A percentile compares a stretch with the other conserved stretches of the same genome.
These are phyloP conservation scores for Agrochola circellaris DNA, from an alignment of 2,888 invertebrate species.

Conservation along the genomic window DNA sequence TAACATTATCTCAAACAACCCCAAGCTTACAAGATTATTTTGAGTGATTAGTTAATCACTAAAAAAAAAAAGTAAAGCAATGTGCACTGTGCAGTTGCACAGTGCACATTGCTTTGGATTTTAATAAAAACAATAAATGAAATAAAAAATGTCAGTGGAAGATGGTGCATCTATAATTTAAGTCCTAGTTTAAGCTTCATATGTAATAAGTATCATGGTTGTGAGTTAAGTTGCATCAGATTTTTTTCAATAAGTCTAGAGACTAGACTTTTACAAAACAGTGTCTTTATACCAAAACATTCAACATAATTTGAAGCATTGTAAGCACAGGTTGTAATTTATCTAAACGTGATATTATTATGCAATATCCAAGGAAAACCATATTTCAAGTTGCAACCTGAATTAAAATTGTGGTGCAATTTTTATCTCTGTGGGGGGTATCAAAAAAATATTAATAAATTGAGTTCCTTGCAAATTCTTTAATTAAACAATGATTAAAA, in stretches of 20 bases:
- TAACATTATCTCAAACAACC: background rate
- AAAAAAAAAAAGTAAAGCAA: too few relatives aligned
- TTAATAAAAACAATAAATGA: background rate
- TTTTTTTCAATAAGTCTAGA: background rate
- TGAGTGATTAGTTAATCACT: background rate
- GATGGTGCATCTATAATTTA: background rate
- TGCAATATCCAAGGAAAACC: slow-evolving; percentile 9
- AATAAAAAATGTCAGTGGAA: background rate
- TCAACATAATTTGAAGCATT: background rate
- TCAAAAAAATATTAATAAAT: background rate
- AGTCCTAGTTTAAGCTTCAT: background rate
- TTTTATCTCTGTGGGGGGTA: slow-evolving; percentile 50
- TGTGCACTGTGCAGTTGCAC: too few relatives aligned
- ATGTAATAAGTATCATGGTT: background rate
- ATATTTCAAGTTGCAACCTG: background rate
- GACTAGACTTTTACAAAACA: background rate
- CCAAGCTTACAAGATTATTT: background rate
- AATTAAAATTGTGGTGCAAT: slow-evolving; percentile 37
- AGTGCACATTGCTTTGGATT: background rate
- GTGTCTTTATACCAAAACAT: background rate
- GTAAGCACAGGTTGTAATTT: background rate
- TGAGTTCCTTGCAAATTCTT: slow-evolving; percentile 2
- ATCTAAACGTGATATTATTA: background rate
- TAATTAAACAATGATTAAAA: slow-evolving; percentile 10
- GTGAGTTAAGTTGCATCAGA: background rate